Base-by-base conservation (phyloP, 2,113 vertebrate genomes). In the Elaphurus davidianus region DNA sequence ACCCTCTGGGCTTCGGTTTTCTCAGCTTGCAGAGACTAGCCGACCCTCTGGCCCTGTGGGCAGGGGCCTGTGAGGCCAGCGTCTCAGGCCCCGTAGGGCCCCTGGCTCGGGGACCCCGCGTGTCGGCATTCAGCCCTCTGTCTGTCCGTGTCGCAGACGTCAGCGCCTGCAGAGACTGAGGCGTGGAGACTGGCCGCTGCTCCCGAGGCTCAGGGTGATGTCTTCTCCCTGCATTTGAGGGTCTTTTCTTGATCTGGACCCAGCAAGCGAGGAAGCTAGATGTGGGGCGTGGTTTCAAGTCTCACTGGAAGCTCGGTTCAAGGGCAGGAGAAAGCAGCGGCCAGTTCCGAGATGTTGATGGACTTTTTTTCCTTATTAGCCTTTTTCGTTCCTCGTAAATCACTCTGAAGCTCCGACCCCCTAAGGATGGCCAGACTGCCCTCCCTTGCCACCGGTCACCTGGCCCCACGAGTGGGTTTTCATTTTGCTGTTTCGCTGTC, bases 341-440 rank as follows among this genome's bases (percentile, higher is more conserved):
- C 57, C 4, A 8, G 1, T 1, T 6, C 11, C 0, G 28, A 12
- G 30, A 0, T 2, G 5, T 0, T 7, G 33, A 2, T 14, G 9
- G 87, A 14, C 30, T 40, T 16, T 3, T 19, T 15, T 47, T 7
- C 27, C 4, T 12, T 2, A 17, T 36, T 23, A 23, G 6, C 9
- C 67, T 2, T 23, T 12, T 25, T 21, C 7, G 36, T 40, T 4
- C 33, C 67, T 54, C 67, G 28, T 5, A 0, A 27, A 0, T 6
- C 4, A 5, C 43, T 43, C 36, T 28, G 0, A 12, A 47, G 47
- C 27, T 21, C 47, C 0, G 16, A 50, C 4, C 28, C 28, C 19
- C 16, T 17, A 1, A 25, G 57, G 25, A 16, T 0, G 0, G 1
- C 47, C 33, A 57, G 88, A 17, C 36, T 27, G 15, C 7, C 50